Evolutionary conservation across 2,797 vertebrate species (phyloP), one percentile per base, ranked within the genome.

Genomic region (Lagodon rhomboides): DNA sequence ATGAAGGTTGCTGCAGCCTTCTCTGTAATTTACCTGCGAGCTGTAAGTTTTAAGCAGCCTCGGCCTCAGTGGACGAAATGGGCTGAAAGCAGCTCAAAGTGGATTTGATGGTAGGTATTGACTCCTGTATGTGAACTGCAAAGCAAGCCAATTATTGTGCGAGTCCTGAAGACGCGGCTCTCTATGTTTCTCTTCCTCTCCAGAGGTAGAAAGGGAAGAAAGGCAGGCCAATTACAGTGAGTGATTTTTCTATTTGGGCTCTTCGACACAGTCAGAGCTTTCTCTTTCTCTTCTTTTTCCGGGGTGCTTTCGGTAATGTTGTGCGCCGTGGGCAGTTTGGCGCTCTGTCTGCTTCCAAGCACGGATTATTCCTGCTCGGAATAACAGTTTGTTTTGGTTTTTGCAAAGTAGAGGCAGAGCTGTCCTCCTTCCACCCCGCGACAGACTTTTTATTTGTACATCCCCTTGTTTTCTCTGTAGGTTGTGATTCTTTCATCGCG

Each of bases 341-440:
- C 69, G 38, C 87, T 89, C 43, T 47, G 67, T 86, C 55, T 38
- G 17, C 67, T 79, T 83, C 79, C 73, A 56, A 82, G 66, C 60
- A 73, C 73, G 79, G 77, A 85, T 86, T 65, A 85, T 75, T 87
- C 78, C 78, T 47, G 27, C 67, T 81, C 59, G 38, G 77, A 86
- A 74, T 62, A 79, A 79, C 68, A 68, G 65, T 87, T 90, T 85
- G 70, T 83, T 85, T 86, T 67, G 30, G 30, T 47, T 34, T 49
- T 34, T 49, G 43, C 50, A 43, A 53, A 78, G 55, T n/a, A 18
- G 53, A 53, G 47, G 49, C 62, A 50, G 63, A 47, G 60, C 41
- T 54, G 70, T 56, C 80, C 73, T 80, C 27, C 61, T 55, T 70
- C 58, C 25, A 56, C 75, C 60, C 77, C 0, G 44, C 22, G 18